Percentiles rank a stretch among this genome's conserved stretches.
These are phyloP conservation scores for Poecilus cupreus DNA, from an alignment of 2,888 invertebrate species.

Conservation along the genomic window DNA sequence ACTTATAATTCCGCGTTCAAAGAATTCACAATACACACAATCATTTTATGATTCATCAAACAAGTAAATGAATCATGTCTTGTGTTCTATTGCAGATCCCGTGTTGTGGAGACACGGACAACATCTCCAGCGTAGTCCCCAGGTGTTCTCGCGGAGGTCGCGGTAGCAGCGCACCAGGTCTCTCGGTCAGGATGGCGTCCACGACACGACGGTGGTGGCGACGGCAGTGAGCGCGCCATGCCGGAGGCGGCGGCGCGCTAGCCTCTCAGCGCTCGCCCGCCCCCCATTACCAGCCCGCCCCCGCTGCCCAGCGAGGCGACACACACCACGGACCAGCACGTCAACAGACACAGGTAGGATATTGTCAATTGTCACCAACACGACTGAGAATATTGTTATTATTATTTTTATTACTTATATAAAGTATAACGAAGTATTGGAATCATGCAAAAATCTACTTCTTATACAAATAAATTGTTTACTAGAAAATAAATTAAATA, in stretches of 20 bases:
- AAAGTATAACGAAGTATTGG: no score
- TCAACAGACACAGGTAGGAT: slow-evolving; percentile 73
- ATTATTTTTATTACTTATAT: no score
- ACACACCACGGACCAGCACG: slow-evolving; percentile 73
- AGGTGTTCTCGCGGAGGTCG: neutral
- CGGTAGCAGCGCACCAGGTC: slow-evolving; percentile 17
- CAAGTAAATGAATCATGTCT: neutral
- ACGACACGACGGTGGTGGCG: slow-evolving; percentile 1
- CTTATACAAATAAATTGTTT: no score
- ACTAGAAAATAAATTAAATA: no score
- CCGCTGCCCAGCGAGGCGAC: slow-evolving; percentile 63
- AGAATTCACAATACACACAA: no score
- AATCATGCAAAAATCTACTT: no score
- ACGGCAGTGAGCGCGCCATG: slow-evolving; percentile 33
- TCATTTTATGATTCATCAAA: no score
- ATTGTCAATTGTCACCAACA: no score
- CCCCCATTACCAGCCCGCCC: neutral
- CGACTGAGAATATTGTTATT: no score
- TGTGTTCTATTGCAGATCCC: neutral
- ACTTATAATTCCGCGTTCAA: no score
- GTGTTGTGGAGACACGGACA: neutral
- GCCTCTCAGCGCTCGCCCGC: neutral
- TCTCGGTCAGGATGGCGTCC: neutral
- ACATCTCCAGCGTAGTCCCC: neutral
- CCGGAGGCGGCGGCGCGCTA: slow-evolving; percentile 40